These are phyloP conservation scores for Prunella strophiata DNA, from an alignment of 2,797 vertebrate species.

Conservation along the genomic window DNA sequence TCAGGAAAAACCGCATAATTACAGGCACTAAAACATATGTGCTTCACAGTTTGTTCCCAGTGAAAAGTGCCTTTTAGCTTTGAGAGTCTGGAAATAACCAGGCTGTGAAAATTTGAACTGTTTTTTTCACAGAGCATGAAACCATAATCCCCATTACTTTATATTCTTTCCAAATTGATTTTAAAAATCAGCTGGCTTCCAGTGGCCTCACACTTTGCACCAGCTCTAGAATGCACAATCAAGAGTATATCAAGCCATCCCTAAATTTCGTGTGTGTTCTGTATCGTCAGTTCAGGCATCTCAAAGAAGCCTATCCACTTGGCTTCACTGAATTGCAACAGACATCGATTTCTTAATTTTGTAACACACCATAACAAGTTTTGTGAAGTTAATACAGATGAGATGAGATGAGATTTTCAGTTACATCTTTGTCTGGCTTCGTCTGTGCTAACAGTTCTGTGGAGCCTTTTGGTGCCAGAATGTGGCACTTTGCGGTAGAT, in stretches of 20 bases:
- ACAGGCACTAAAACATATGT: background rate
- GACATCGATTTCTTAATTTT: background rate
- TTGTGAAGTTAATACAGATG: background rate
- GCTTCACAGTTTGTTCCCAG: background rate
- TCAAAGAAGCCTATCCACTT: background rate
- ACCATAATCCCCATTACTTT: background rate
- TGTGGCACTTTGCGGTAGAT: background rate
- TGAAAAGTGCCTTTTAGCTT: constrained; percentile 3
- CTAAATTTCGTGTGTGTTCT: background rate
- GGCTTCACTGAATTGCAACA: background rate
- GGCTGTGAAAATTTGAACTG: background rate
- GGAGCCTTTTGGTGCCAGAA: background rate
- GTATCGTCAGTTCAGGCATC: accelerated
- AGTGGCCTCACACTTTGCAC: background rate
- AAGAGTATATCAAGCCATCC: background rate
- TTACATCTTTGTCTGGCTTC: background rate
- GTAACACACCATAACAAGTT: background rate
- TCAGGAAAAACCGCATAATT: background rate
- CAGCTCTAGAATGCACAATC: background rate
- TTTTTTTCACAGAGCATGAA: background rate
- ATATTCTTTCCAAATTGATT: background rate
- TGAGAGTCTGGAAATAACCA: constrained; percentile 16
- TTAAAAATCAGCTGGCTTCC: background rate
- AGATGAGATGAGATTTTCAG: background rate
- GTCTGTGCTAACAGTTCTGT: background rate